Conservation (phyloP, 2,113 vertebrate genomes). For the Amblyornis subalaris region DNA sequence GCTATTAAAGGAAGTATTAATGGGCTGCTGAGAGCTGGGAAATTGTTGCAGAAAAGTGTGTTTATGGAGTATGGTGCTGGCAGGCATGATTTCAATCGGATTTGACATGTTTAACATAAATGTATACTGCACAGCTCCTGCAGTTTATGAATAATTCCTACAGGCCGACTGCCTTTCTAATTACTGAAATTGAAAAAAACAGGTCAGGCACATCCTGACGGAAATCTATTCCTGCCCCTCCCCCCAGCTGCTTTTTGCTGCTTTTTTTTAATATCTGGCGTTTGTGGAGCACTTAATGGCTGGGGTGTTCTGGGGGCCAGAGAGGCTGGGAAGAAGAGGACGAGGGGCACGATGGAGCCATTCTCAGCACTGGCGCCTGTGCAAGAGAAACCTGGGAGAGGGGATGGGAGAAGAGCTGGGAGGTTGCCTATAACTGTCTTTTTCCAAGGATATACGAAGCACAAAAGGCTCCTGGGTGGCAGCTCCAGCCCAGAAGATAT, state of each 20-base stretch:
- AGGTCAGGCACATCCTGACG: constrained; percentile 77
- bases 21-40: constrained; percentile 70
- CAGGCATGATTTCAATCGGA: constrained; percentile 78
- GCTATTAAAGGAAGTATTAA: constrained; percentile 79
- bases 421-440: background rate
- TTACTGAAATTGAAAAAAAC: constrained; percentile 72
- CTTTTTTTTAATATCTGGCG: background rate
- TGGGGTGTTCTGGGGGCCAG: background rate
- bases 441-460: background rate
- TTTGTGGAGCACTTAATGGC: constrained; percentile 8
- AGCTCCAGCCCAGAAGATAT: background rate
- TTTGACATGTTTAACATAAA: constrained; percentile 87
- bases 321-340: background rate
- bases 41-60: constrained; percentile 63
- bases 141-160: constrained; percentile 81
- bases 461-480: background rate
- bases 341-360: accelerated
- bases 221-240: constrained; percentile 63
- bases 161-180: constrained; percentile 75
- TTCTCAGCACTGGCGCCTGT: background rate
- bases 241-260: background rate
- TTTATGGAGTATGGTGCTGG: constrained; percentile 70
- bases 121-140: constrained; percentile 73
- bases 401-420: background rate
- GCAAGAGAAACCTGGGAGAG: background rate